Evolutionary conservation across 2,113 vertebrate genomes (phyloP), one percentile per base, ranked within the genome.

Genomic region (Vulpes ferrilata): DNA sequence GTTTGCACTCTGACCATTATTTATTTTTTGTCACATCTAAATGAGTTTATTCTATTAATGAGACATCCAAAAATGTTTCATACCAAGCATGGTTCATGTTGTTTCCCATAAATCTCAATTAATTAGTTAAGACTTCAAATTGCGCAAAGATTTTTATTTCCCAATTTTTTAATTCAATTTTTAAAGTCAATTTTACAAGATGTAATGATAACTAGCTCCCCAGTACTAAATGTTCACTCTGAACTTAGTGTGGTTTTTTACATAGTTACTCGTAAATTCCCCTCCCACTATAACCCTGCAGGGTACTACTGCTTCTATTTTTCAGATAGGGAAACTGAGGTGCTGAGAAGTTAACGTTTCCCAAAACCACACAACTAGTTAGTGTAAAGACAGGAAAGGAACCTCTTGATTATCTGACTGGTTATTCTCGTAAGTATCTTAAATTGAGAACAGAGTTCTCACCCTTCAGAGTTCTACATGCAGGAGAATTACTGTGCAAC

Each of bases 121-220:
- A 92, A 94, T 74, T 32, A 48, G 38, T 89, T 81, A 92, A 93
- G 83, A 88, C 95, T n/a, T 91, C 67, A 89, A 98, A 97, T 95
- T 65, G 62, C 92, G 15, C 48, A 82, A 78, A 73, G 65, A 93
- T 23, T 94, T 98, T 90, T 88, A 89, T 76, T 87, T 90, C 48
- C 57, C 96, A 67, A 95, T 79, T 43, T 43, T 43, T 43, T 43
- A 7, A 43, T 43, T 43, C 43, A 43, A 93, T 53, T 88, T 88
- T 9, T 10, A 19, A 91, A 78, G 73, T 88, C 13, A 85, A 0
- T 80, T 95, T 96, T 87, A 89, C 59, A 96, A 97, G 84, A 91
- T 62, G 51, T 92, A 98, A 85, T 38, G 11, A 85, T 43, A n/a
- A 9, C 19, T 86, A 90, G 43, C 43, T 43, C 43, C 32, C 55